Conservation (phyloP, 2,888 invertebrate species). For the Plebejus argus region DNA sequence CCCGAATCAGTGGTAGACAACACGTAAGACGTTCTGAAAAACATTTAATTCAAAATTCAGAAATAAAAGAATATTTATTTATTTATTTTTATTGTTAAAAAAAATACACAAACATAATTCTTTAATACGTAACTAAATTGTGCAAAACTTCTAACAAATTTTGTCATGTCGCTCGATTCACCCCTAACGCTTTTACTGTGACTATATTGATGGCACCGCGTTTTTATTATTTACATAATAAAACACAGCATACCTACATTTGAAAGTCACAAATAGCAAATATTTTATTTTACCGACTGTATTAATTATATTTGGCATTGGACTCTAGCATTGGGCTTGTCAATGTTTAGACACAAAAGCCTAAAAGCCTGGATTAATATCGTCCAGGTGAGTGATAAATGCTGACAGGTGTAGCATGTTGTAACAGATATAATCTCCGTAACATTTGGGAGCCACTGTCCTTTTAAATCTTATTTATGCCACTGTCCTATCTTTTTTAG, state of each 20-base stretch:
- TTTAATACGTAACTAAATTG: too few species aligned
- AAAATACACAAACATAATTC: too few species aligned
- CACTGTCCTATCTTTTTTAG: not conserved
- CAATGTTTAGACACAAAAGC: slow-evolving; percentile 2
- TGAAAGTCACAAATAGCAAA: not conserved
- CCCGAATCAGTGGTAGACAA: too few species aligned
- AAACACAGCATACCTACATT: not conserved
- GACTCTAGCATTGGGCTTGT: not conserved
- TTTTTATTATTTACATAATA: too few species aligned
- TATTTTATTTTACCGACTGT: not conserved
- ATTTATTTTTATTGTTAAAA: too few species aligned
- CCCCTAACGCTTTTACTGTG: too few species aligned
- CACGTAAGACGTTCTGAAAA: too few species aligned
- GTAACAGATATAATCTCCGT: not conserved
- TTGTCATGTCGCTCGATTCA: too few species aligned
- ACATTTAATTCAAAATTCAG: too few species aligned
- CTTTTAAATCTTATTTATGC: not conserved
- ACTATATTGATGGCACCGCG: too few species aligned
- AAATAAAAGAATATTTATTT: too few species aligned
- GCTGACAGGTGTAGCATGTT: slow-evolving; percentile 9
- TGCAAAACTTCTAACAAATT: too few species aligned
- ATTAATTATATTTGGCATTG: not conserved
- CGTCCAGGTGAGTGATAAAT: not conserved
- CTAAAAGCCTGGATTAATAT: not conserved
- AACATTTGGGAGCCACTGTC: not conserved